phyloP scores from a whole-genome alignment of 2,797 vertebrate genomes.

The Amniataba percoides region DNA sequence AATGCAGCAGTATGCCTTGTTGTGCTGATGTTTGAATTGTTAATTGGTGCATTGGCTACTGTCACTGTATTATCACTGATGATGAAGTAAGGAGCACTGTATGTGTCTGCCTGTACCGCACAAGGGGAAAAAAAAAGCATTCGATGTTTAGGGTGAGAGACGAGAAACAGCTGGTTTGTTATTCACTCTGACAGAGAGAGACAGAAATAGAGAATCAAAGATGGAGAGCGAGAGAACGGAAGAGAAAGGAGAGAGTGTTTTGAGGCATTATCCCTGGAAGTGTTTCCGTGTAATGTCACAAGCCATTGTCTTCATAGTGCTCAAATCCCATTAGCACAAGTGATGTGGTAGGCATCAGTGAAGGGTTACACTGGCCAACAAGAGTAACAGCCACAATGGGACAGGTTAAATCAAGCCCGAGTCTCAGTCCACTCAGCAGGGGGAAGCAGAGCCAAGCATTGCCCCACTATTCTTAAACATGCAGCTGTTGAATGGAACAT shows the following conservation, averaged over 20 bases:
- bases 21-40: constrained; percentile 66
- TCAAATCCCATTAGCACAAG: constrained; percentile 47
- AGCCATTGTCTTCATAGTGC: constrained; percentile 64
- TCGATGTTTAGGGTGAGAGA: constrained; percentile 38
- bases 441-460: not conserved
- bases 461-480: not conserved
- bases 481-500: constrained; percentile 8
- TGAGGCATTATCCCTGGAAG: constrained; percentile 60
- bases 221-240: constrained; percentile 25
- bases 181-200: constrained; percentile 59
- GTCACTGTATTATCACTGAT: constrained; percentile 63
- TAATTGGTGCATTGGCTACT: constrained; percentile 58
- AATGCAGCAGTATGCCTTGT: constrained; percentile 56
- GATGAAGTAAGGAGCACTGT: constrained; percentile 27
- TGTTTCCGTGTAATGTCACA: constrained; percentile 74
- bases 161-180: constrained; percentile 56
- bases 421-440: constrained; percentile 6
- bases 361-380: not conserved
- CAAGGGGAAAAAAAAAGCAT: constrained; percentile 40
- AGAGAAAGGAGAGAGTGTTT: constrained; percentile 38
- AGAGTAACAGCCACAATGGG: constrained; percentile 1
- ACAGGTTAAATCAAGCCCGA: constrained; percentile 32
- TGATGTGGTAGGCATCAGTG: constrained; percentile 29
- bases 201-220: constrained; percentile 67
- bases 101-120: constrained; percentile 25